phyloP scores from a whole-genome alignment of 2,113 vertebrate species.

The Gymnarchus niloticus region DNA sequence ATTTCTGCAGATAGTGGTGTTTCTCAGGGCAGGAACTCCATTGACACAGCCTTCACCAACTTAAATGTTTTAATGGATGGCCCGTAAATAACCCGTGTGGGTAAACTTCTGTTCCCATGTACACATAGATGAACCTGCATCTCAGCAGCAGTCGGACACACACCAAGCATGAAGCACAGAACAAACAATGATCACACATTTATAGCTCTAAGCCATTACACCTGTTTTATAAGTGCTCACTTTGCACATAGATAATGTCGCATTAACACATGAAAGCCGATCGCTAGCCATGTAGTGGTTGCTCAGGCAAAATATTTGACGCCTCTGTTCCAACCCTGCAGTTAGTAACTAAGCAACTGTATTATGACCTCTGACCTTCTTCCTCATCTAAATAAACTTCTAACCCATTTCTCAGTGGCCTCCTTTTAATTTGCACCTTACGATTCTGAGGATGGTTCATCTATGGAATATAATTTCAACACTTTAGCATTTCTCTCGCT shows the following conservation, averaged over 20 bases:
- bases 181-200: neutral
- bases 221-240: neutral
- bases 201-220: neutral
- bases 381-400: neutral
- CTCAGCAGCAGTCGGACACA: neutral
- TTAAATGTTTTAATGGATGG: neutral
- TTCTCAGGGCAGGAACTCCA: neutral
- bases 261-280: neutral
- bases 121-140: too few relatives aligned
- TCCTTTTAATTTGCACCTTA: neutral
- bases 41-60: neutral
- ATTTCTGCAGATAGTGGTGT: neutral
- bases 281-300: neutral
- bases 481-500: neutral
- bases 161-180: neutral
- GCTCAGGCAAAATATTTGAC: neutral
- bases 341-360: conserved; percentile 4
- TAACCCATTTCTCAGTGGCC: neutral
- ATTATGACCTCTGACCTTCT: neutral
- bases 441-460: neutral
- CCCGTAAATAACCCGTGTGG: neutral
- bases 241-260: neutral
- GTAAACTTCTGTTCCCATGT: neutral
- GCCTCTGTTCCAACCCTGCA: neutral
- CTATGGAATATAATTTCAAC: neutral